A percentile compares a stretch with the other conserved stretches of the same genome.
Evolutionary conservation across 1,140 invertebrate species (phyloP).

Genomic region (Geopemphigus sp.): DNA sequence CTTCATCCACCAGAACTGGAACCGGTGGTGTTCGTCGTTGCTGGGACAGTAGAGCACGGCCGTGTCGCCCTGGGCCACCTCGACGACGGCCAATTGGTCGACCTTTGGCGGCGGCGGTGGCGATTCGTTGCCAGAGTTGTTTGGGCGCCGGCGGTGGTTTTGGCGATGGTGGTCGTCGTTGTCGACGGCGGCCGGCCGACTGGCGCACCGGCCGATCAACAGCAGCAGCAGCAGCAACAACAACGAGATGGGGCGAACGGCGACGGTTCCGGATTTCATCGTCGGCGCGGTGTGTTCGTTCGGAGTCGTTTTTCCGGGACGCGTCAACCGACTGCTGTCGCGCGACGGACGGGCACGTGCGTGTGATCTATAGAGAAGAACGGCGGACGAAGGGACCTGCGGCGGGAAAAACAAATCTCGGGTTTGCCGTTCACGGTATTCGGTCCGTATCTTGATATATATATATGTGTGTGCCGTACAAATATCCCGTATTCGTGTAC

Average conservation of each 20-base stretch:
- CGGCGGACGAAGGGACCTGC: neutral
- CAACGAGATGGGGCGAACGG: neutral
- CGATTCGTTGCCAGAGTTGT: too few relatives aligned
- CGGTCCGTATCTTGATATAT: too few relatives aligned
- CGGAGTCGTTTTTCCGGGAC: too few relatives aligned
- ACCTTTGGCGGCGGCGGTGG: too few relatives aligned
- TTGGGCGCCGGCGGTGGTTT: neutral
- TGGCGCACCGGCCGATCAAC: neutral
- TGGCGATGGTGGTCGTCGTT: neutral
- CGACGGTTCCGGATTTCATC: neutral
- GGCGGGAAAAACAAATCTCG: neutral
- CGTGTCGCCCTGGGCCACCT: conserved; percentile 62
- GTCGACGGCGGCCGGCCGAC: neutral
- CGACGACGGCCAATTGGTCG: conserved; percentile 51
- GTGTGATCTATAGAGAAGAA: too few relatives aligned
- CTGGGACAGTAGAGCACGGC: conserved; percentile 64
- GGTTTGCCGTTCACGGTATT: neutral
- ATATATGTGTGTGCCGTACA: too few relatives aligned
- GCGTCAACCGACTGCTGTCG: neutral
- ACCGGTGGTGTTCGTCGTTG: conserved; percentile 65
- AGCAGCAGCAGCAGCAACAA: neutral
- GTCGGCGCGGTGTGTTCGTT: neutral
- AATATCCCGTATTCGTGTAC: too few relatives aligned
- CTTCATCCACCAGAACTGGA: conserved; percentile 67
- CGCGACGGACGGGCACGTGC: neutral